phyloP scores from a whole-genome alignment of 2,888 invertebrate species.

The Ornithoptera alexandrae region DNA sequence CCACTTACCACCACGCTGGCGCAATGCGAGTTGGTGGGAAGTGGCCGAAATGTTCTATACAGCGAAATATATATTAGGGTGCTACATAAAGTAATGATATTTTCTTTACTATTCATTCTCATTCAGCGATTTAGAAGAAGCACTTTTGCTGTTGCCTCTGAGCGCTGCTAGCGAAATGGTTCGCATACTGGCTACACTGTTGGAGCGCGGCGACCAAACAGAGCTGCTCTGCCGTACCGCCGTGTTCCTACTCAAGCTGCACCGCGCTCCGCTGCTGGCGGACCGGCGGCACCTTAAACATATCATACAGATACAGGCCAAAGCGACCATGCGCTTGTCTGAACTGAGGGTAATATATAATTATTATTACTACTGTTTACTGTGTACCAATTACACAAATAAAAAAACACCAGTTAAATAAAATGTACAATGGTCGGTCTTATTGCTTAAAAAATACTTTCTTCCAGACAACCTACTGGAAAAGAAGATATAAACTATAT shows the following conservation, averaged over 20 bases:
- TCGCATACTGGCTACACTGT: constrained; percentile 83
- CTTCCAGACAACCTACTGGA: too few relatives aligned
- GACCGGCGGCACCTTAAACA: constrained; percentile 84
- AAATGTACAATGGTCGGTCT: too few relatives aligned
- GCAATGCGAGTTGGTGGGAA: too few relatives aligned
- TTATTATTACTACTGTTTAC: too few relatives aligned
- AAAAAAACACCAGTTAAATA: too few relatives aligned
- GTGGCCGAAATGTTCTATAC: too few relatives aligned
- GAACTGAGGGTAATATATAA: constrained; percentile 78
- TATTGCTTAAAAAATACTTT: too few relatives aligned
- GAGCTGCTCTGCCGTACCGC: constrained; percentile 89
- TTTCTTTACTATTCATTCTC: too few relatives aligned
- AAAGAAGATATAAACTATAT: too few relatives aligned
- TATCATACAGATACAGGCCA: constrained; percentile 82
- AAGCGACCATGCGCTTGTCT: constrained; percentile 77
- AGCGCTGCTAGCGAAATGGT: constrained; percentile 89
- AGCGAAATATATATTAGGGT: too few relatives aligned
- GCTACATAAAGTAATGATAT: neutral
- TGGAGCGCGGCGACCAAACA: constrained; percentile 84
- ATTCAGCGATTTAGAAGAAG: constrained; percentile 93
- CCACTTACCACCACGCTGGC: too few relatives aligned
- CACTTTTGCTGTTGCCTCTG: constrained; percentile 91
- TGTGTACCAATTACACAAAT: too few relatives aligned
- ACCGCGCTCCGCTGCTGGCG: constrained; percentile 88
- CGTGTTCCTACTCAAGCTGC: constrained; percentile 87